Base-by-base conservation (phyloP, 2,888 invertebrate species). In the Syrphus vitripennis region DNA sequence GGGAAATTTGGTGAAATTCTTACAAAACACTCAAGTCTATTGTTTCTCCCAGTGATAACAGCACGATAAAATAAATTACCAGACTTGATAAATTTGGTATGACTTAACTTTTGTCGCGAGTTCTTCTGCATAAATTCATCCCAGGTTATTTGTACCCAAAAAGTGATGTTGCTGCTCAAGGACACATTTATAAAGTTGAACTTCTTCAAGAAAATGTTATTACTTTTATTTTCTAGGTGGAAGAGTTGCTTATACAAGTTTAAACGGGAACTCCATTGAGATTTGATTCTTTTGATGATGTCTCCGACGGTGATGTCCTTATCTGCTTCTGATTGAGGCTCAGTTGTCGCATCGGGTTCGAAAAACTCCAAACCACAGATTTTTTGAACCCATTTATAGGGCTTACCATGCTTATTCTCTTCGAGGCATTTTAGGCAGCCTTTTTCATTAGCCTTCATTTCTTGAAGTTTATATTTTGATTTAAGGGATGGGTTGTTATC, bases 361-460 rank as follows among this genome's bases (percentile, higher is more conserved):
- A 95, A 94, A 89, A 97, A 97, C 90, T 97, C 95, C 83, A 98
- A 93, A 0, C 98, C 98, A 89, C 97, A 97, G 92, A 98, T 94
- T 91, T 95, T 94, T 92, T 98, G 98, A 0, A 97, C 96, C 98
- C 98, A 99, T 86, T 95, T 94, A 90, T 97, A 99, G 0, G 98
- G 97, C 88, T 95, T 95, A 0, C 98, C 98, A 67, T 96, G 93
- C 88, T 95, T 94, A 34, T 91, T 90, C 16, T 92, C 90, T 3
- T 93, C 91, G n/a, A 95, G 90, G 5, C 92, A 89, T 50, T 92
- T 90, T 81, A 94, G 93, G 10, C 90, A 89, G n/a, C 90, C 88
- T 4, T 83, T 71, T 69, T 89, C 87, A 31, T 88, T 80, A 50
- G 90, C 83, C n/a, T 93, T 93, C 26, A 93, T 91, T 83, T 93